Evolutionary conservation across 2,888 invertebrate species (phyloP).

Genomic region (Athrips mouffetella): DNA sequence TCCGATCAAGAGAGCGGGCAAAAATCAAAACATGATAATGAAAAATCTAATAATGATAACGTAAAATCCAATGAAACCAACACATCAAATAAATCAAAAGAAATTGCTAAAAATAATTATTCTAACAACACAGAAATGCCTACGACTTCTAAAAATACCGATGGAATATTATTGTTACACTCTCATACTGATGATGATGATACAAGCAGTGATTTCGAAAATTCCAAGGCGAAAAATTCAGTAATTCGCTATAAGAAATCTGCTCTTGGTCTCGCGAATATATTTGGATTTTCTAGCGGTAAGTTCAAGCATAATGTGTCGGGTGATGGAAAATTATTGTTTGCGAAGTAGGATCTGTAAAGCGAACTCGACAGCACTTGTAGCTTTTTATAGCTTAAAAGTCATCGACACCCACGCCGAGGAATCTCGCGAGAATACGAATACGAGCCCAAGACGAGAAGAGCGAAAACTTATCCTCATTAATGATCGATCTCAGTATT

Average conservation of each 20-base stretch:
- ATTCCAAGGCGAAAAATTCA: slow-evolving; percentile 23
- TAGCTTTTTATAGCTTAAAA: too few species aligned
- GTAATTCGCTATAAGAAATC: slow-evolving; percentile 25
- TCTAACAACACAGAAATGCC: slow-evolving; percentile 3
- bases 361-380: too few species aligned
- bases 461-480: too few species aligned
- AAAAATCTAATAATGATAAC: not conserved
- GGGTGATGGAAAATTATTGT: not conserved
- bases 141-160: not conserved
- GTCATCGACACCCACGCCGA: too few species aligned
- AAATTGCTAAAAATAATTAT: not conserved
- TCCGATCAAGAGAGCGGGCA: slow-evolving; percentile 1
- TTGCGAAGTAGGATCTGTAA: too few species aligned
- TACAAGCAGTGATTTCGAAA: slow-evolving; percentile 28
- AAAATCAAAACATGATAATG: slow-evolving; percentile 12
- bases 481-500: too few species aligned
- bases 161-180: slow-evolving; percentile 39
- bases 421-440: too few species aligned
- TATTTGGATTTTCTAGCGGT: slow-evolving; percentile 66
- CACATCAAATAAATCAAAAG: not conserved
- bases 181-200: slow-evolving; percentile 55
- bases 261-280: slow-evolving; percentile 48
- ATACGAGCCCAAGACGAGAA: too few species aligned
- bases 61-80: too few species aligned
- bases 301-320: slow-evolving; percentile 36